Evolutionary conservation across 2,888 invertebrate genomes (phyloP).

Genomic region (Eurois occulta): DNA sequence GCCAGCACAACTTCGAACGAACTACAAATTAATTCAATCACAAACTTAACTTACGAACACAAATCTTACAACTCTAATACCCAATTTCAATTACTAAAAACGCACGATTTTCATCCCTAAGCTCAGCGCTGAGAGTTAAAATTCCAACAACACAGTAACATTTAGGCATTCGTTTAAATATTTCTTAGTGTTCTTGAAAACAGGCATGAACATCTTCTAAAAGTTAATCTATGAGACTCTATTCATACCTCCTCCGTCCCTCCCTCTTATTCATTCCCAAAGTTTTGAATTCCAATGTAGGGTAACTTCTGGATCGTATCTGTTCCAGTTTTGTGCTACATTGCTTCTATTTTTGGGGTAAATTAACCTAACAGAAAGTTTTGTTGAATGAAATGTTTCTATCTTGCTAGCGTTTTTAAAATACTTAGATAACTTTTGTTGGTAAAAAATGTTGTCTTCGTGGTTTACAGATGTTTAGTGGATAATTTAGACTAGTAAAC

Average conservation of each 20-base stretch:
- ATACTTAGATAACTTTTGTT: neutral
- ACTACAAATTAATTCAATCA: conserved; percentile 57
- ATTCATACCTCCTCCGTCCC: neutral
- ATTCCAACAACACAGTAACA: neutral
- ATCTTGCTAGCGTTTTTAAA: neutral
- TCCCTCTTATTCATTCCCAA: conserved; percentile 11
- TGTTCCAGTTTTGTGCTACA: conserved; percentile 25
- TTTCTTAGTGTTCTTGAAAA: neutral
- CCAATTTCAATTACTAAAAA: neutral
- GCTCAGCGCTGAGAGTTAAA: neutral
- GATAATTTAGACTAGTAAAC: neutral
- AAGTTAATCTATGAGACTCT: conserved; percentile 42
- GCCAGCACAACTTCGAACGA: conserved; percentile 20
- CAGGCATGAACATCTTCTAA: conserved; percentile 11
- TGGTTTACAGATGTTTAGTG: neutral
- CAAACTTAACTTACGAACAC: conserved; percentile 24
- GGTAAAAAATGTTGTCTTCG: neutral
- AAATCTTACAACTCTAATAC: conserved; percentile 25
- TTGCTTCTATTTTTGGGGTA: conserved; percentile 16
- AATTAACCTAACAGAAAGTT: conserved; percentile 27
- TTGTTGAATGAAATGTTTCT: neutral
- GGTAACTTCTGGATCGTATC: conserved; percentile 32
- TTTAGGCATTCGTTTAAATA: neutral
- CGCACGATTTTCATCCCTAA: neutral
- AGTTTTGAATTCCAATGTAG: conserved; percentile 16